phyloP scores from a whole-genome alignment of 1,140 invertebrate genomes.

The Cydia strobilella region DNA sequence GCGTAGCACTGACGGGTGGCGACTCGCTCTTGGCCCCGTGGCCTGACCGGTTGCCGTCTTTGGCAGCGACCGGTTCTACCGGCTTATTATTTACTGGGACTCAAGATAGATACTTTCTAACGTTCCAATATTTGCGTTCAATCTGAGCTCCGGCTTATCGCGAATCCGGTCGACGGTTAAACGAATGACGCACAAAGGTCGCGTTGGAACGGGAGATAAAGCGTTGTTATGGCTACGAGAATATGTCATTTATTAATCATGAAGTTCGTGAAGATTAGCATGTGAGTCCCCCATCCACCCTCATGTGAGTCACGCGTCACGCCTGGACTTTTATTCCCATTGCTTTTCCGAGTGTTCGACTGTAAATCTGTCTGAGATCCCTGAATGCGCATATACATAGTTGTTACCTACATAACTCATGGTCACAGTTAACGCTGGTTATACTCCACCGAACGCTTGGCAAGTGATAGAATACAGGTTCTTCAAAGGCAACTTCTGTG shows the following conservation, averaged over 20 bases:
- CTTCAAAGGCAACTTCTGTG: constrained; percentile 44
- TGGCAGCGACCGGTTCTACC: constrained; percentile 71
- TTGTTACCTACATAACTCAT: background rate
- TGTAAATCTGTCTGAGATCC: background rate
- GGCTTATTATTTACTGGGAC: constrained; percentile 58
- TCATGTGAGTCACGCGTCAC: constrained; percentile 24
- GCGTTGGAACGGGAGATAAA: background rate
- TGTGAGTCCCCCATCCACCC: constrained; percentile 3
- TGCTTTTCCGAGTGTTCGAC: background rate
- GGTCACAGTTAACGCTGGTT: background rate
- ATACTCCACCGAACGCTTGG: constrained; percentile 8
- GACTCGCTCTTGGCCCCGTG: constrained; percentile 64
- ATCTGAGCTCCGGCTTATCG: constrained; percentile 23
- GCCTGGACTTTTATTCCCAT: background rate
- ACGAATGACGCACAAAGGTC: background rate
- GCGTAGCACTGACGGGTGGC: constrained; percentile 48
- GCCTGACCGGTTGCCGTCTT: constrained; percentile 74
- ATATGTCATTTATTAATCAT: constrained; percentile 14
- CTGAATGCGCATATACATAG: background rate
- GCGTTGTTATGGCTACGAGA: background rate
- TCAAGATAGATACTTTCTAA: constrained; percentile 49
- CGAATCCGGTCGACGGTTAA: constrained; percentile 12
- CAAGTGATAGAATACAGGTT: background rate
- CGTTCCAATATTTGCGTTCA: constrained; percentile 45
- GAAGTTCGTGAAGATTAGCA: constrained; percentile 17